A percentile compares a stretch with the other conserved stretches of the same genome.
Evolutionary conservation across 2,888 invertebrate genomes (phyloP).

Genomic region (Meliscaeva auricollis): DNA sequence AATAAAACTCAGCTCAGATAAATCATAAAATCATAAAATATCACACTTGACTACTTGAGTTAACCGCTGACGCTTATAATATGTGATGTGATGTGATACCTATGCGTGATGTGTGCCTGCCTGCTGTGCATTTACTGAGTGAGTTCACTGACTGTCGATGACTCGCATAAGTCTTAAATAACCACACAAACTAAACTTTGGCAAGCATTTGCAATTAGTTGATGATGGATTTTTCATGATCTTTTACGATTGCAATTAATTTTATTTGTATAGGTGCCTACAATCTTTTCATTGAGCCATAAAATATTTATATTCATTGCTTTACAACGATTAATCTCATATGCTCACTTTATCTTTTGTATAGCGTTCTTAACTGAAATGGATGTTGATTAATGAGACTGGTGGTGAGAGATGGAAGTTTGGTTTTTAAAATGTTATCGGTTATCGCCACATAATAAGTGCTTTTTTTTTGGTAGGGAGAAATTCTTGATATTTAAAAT

Average conservation of each 20-base stretch:
- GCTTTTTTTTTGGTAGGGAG: constrained; percentile 11
- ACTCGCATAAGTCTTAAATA: neutral
- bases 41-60: constrained; percentile 69
- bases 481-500: neutral
- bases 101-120: constrained; percentile 4
- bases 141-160: constrained; percentile 32
- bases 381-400: constrained; percentile 53
- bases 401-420: constrained; percentile 21
- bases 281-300: constrained; percentile 65
- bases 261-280: neutral
- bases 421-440: constrained; percentile 32
- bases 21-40: constrained; percentile 46
- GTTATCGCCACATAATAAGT: constrained; percentile 35
- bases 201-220: constrained; percentile 53
- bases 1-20: constrained; percentile 57
- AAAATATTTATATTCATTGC: constrained; percentile 47
- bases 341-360: constrained; percentile 31
- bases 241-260: constrained; percentile 66
- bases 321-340: constrained; percentile 36
- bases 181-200: constrained; percentile 26
- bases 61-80: constrained; percentile 42
- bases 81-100: neutral
- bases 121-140: neutral
- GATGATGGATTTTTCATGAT: constrained; percentile 71
- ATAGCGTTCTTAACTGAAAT: constrained; percentile 32